Conservation (phyloP, 2,888 invertebrate species). For the Alcis repandata region DNA sequence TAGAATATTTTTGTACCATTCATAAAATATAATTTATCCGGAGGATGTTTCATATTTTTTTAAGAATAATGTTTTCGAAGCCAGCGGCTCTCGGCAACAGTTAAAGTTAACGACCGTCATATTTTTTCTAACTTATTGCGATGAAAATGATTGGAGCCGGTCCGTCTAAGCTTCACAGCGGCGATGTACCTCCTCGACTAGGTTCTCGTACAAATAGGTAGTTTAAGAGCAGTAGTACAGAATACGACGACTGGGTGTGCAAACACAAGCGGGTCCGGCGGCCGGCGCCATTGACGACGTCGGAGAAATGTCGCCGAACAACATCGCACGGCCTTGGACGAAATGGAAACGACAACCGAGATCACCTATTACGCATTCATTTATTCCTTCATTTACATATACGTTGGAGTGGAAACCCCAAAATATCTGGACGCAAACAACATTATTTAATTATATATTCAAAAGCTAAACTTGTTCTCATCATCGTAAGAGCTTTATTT, state of each 20-base stretch:
- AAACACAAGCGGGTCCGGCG: constrained; percentile 1
- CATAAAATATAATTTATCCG: not conserved
- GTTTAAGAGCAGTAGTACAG: not conserved
- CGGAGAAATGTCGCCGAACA: constrained; percentile 25
- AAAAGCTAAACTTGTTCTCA: constrained; percentile 25
- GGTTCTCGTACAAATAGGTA: not conserved
- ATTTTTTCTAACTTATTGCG: constrained; percentile 6
- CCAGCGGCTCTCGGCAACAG: constrained; percentile 6
- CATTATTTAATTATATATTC: constrained; percentile 33
- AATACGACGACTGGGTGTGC: not conserved
- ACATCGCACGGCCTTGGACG: constrained; percentile 31
- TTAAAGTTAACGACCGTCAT: constrained; percentile 11
- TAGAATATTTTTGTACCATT: not conserved
- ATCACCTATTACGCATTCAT: constrained; percentile 30
- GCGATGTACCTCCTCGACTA: not conserved
- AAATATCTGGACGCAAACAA: constrained; percentile 13
- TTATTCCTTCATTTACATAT: constrained; percentile 40
- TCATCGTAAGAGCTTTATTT: constrained; percentile 20
- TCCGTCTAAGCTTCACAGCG: not conserved
- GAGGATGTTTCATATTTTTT: not conserved
- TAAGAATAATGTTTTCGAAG: not conserved
- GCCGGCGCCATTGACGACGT: not conserved
- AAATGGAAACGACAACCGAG: constrained; percentile 30
- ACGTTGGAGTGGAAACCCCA: constrained; percentile 34
- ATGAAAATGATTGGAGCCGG: constrained; percentile 14